These are phyloP conservation scores for Rhaphigaster nebulosa DNA, from an alignment of 2,888 invertebrate species.

Conservation along the genomic window DNA sequence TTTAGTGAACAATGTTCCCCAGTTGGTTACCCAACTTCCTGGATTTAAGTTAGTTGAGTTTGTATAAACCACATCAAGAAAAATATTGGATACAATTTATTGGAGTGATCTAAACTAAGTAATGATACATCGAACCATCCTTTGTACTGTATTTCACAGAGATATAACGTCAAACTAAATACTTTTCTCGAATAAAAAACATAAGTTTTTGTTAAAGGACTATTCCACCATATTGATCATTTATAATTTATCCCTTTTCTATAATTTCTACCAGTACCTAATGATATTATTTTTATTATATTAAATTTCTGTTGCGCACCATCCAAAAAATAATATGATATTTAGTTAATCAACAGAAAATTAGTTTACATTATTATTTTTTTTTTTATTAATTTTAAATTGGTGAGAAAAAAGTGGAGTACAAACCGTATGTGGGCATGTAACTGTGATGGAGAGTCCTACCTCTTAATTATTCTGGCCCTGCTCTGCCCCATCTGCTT, in stretches of 20 bases:
- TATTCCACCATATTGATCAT: too few species aligned
- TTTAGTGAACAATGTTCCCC: neutral
- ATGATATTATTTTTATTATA: too few species aligned
- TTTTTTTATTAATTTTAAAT: neutral
- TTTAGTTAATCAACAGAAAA: too few species aligned
- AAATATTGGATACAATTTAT: neutral
- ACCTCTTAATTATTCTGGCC: neutral
- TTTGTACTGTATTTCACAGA: neutral
- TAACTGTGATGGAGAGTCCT: neutral
- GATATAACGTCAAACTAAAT: too few species aligned
- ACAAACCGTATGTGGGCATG: neutral
- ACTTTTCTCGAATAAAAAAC: too few species aligned
- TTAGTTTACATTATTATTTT: too few species aligned
- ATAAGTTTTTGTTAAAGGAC: too few species aligned
- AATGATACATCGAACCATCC: neutral
- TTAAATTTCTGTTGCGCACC: too few species aligned
- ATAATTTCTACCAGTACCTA: too few species aligned
- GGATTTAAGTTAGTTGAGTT: neutral
- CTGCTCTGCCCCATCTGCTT: neutral
- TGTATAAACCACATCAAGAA: neutral
- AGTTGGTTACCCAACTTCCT: neutral
- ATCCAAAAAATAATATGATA: too few species aligned
- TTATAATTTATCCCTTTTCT: too few species aligned
- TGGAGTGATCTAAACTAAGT: neutral
- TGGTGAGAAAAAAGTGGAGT: neutral